phyloP scores from a whole-genome alignment of 2,113 vertebrate genomes.

The Macaca mulatta region DNA sequence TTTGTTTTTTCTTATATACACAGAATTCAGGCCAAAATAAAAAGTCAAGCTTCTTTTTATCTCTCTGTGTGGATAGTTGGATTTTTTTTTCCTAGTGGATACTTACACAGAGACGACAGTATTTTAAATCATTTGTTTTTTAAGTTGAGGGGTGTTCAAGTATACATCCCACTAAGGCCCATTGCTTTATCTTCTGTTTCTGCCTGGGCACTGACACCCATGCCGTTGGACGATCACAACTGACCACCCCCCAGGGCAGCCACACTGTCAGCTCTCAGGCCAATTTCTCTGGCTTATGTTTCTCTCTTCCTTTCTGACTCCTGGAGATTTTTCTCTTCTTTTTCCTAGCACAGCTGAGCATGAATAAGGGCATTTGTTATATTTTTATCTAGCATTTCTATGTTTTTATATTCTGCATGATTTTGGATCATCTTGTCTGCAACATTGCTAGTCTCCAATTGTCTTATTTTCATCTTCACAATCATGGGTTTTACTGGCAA shows the following conservation, averaged over 20 bases:
- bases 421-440: background rate
- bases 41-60: background rate
- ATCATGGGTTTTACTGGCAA: background rate
- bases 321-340: background rate
- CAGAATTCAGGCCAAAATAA: background rate
- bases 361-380: background rate
- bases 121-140: background rate
- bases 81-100: background rate
- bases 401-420: background rate
- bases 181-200: background rate
- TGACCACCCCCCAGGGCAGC: background rate
- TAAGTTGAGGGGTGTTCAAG: background rate
- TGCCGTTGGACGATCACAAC: fast-evolving
- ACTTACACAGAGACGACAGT: background rate
- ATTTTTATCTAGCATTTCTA: background rate
- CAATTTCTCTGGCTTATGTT: background rate
- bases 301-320: background rate
- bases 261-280: background rate
- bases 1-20: background rate
- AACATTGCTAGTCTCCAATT: background rate
- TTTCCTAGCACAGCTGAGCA: background rate
- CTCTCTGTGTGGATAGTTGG: background rate
- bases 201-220: background rate
- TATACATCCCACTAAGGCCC: fast-evolving
- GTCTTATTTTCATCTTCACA: background rate